These are phyloP conservation scores for Caretta caretta DNA, from an alignment of 2,113 vertebrate genomes.

Conservation along the genomic window DNA sequence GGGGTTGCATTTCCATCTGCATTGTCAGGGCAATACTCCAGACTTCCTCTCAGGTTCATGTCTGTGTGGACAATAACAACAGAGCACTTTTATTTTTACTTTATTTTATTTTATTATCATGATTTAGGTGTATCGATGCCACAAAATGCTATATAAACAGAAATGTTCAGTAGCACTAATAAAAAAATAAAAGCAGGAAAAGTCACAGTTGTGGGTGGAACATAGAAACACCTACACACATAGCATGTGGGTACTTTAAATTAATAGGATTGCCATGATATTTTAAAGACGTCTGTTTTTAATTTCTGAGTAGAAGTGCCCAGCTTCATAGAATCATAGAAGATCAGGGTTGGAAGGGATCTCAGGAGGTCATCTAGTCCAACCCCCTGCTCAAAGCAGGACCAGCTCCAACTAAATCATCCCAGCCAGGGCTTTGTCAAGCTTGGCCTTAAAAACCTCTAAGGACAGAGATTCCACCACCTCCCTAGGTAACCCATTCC, in stretches of 20 bases:
- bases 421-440: too few species aligned
- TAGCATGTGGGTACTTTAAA: background rate
- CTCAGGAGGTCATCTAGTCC: too few species aligned
- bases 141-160: background rate
- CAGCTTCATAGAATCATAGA: background rate
- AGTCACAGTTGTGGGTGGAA: background rate
- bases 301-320: background rate
- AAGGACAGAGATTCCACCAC: too few species aligned
- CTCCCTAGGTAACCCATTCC: too few species aligned
- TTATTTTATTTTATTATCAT: background rate
- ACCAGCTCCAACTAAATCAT: too few species aligned
- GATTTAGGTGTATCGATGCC: accelerated
- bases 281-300: background rate
- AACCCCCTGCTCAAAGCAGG: too few species aligned
- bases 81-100: background rate
- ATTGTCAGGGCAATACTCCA: background rate
- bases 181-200: background rate
- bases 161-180: background rate
- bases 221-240: background rate
- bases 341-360: too few species aligned
- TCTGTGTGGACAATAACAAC: background rate
- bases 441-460: too few species aligned
- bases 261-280: background rate
- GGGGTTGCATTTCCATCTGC: background rate
- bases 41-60: background rate